Evolutionary conservation across 1,140 invertebrate genomes (phyloP).

Genomic region (Aporrectodea caliginosa): DNA sequence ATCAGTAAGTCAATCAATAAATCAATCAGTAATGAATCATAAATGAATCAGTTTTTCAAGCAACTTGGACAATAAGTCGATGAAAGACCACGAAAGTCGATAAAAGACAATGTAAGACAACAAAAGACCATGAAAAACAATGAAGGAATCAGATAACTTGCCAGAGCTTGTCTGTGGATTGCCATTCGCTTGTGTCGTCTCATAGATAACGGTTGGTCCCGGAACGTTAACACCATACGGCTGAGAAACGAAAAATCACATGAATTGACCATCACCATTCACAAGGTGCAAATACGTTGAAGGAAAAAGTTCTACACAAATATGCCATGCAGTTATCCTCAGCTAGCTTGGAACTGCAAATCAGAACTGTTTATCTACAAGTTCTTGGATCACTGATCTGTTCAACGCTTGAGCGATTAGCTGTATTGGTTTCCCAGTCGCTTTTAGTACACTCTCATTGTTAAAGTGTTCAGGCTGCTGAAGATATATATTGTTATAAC

Average conservation of each 20-base stretch:
- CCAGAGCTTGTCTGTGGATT: constrained; percentile 55
- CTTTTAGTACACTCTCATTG: too few relatives aligned
- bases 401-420: not conserved
- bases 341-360: not conserved
- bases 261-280: not conserved
- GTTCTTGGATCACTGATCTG: not conserved
- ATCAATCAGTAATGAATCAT: not conserved
- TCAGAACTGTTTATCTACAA: not conserved
- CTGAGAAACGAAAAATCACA: constrained; percentile 28
- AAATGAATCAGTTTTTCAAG: not conserved
- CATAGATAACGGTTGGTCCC: constrained; percentile 80
- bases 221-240: constrained; percentile 84
- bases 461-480: too few relatives aligned
- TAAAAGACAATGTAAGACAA: too few relatives aligned
- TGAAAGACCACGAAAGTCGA: too few relatives aligned
- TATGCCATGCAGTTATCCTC: not conserved
- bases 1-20: not conserved
- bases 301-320: not conserved
- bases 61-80: not conserved
- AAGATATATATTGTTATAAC: too few relatives aligned
- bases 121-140: not conserved
- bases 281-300: not conserved
- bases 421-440: too few relatives aligned
- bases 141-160: not conserved
- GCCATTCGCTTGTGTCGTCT: constrained; percentile 61